Evolutionary conservation across 1,140 invertebrate genomes (phyloP).

Genomic region (Tachypleus tridentatus): DNA sequence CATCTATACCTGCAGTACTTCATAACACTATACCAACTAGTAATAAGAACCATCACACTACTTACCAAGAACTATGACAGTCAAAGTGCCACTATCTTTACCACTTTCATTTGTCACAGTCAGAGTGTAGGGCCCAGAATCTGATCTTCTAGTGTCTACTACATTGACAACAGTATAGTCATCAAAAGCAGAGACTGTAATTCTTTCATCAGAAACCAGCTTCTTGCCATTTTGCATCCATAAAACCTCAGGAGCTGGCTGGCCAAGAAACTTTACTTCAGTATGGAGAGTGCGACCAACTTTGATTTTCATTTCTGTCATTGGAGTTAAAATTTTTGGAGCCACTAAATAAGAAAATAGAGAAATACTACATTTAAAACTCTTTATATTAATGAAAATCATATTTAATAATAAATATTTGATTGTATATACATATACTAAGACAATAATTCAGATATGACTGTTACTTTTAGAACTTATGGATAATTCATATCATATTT

Average conservation of each 20-base stretch:
- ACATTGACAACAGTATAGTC: constrained; percentile 84
- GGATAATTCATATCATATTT: too few relatives aligned
- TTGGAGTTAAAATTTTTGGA: constrained; percentile 81
- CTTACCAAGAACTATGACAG: constrained; percentile 64
- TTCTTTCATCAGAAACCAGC: constrained; percentile 58
- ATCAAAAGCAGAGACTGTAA: constrained; percentile 60
- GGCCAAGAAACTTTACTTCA: constrained; percentile 85
- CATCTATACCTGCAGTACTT: too few relatives aligned
- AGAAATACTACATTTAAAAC: not conserved
- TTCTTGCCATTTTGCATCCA: constrained; percentile 70
- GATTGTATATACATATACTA: too few relatives aligned
- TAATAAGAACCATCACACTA: not conserved
- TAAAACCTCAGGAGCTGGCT: constrained; percentile 68
- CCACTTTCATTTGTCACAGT: constrained; percentile 75
- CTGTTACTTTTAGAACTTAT: too few relatives aligned
- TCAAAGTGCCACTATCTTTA: constrained; percentile 75
- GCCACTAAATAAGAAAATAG: constrained; percentile 46
- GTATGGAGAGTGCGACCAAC: constrained; percentile 84
- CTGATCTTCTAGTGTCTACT: constrained; percentile 68
- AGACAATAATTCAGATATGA: too few relatives aligned
- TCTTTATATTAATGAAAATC: not conserved
- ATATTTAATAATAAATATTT: too few relatives aligned
- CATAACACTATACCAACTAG: too few relatives aligned
- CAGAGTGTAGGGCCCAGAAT: constrained; percentile 72
- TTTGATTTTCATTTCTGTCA: constrained; percentile 75